Conservation (phyloP, 2,888 invertebrate genomes). For the Lordiphosa andalusiaca region DNA sequence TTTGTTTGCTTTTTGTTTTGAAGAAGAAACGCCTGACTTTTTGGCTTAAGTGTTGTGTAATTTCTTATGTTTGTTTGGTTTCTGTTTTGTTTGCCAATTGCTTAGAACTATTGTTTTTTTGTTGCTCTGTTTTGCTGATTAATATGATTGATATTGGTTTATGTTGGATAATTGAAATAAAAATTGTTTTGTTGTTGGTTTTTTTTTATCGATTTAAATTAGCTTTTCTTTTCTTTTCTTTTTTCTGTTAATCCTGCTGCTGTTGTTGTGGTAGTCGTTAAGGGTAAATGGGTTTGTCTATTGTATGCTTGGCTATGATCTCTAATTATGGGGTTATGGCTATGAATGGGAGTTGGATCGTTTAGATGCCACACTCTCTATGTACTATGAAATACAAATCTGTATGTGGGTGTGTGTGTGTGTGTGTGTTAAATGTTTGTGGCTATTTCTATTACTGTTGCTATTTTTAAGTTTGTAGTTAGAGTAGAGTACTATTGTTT, state of each 20-base stretch:
- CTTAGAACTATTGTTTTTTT: conserved; percentile 64
- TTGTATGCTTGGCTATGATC: conserved; percentile 55
- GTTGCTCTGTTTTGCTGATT: conserved; percentile 40
- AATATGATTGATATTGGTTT: conserved; percentile 62
- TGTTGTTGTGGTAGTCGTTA: conserved; percentile 26
- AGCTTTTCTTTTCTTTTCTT: conserved; percentile 48
- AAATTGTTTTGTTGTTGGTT: conserved; percentile 52
- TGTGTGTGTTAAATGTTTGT: conserved; percentile 22
- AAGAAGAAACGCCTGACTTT: conserved; percentile 8
- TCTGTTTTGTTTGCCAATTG: conserved; percentile 58
- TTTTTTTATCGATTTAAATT: conserved; percentile 25
- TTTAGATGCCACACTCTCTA: too few relatives aligned
- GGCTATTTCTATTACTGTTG: conserved; percentile 69
- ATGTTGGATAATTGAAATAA: conserved; percentile 68
- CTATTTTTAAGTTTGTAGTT: conserved; percentile 63
- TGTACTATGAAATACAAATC: conserved; percentile 37
- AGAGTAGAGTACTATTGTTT: conserved; percentile 63
- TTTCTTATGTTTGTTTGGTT: conserved; percentile 17
- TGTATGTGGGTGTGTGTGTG: conserved; percentile 29
- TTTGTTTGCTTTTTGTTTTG: too few relatives aligned
- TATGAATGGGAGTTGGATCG: conserved; percentile 30
- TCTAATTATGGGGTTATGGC: conserved; percentile 65
- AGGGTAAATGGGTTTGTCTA: conserved; percentile 17
- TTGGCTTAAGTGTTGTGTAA: conserved; percentile 35
- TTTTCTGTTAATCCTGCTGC: conserved; percentile 39